Percentiles rank a stretch among this genome's conserved stretches.
Conservation (phyloP, 37 sponge, comb jelly and placozoan species). For the Agelas oroides region DNA sequence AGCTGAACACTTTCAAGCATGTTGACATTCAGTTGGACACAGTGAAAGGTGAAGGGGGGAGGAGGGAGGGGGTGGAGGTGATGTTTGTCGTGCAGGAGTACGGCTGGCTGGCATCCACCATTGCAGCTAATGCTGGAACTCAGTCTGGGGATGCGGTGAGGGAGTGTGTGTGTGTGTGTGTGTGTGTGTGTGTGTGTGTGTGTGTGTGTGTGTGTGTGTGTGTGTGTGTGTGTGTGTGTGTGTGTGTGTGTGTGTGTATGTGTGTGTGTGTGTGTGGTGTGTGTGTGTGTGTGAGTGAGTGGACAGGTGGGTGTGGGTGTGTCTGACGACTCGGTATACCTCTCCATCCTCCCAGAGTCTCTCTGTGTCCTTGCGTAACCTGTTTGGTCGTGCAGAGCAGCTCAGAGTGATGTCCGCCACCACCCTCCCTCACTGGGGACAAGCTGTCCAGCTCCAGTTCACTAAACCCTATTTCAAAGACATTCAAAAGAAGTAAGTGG, state of each 20-base stretch:
- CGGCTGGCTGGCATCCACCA: constrained; percentile 6
- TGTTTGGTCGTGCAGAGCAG: constrained; percentile 80
- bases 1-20: constrained; percentile 62
- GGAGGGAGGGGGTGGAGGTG: constrained; percentile 47
- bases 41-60: background rate
- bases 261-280: background rate
- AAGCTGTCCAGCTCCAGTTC: constrained; percentile 63
- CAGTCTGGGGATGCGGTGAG: constrained; percentile 81
- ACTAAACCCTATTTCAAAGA: constrained; percentile 70
- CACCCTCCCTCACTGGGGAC: constrained; percentile 80
- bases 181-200: no score
- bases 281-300: background rate
- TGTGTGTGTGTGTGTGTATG: background rate
- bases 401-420: constrained; percentile 55
- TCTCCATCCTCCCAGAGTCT: constrained; percentile 29
- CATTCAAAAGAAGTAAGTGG: constrained; percentile 48
- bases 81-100: constrained; percentile 69
- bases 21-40: constrained; percentile 14
- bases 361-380: constrained; percentile 49
- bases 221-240: no score
- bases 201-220: no score
- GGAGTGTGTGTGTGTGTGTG: no score
- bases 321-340: no score
- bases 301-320: no score
- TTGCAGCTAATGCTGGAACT: constrained; percentile 74